Evolutionary conservation across 1,140 invertebrate genomes (phyloP).

Genomic region (Drosophila athabasca): DNA sequence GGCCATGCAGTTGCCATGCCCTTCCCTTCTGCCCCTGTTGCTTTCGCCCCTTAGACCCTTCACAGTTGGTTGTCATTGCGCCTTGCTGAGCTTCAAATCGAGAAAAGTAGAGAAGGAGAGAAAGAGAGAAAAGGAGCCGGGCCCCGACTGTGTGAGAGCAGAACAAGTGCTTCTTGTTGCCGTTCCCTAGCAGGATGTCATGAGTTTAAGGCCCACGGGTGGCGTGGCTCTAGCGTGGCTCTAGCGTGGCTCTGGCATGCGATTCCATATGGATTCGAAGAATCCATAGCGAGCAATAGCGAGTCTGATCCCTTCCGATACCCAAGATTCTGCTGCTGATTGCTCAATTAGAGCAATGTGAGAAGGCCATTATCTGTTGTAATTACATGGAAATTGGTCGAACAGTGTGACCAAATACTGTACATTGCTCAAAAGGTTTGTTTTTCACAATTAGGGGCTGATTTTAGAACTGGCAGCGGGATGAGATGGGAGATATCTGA

Average conservation of each 20-base stretch:
- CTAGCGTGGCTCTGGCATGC: neutral
- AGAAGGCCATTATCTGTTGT: constrained; percentile 38
- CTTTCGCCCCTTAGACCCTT: constrained; percentile 47
- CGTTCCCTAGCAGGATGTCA: constrained; percentile 54
- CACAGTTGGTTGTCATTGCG: constrained; percentile 68
- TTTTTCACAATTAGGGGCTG: constrained; percentile 27
- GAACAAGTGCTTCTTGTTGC: constrained; percentile 59
- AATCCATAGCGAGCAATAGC: constrained; percentile 12
- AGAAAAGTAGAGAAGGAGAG: neutral
- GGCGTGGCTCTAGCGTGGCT: neutral
- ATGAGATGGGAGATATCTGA: no score
- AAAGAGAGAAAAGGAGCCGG: constrained; percentile 26
- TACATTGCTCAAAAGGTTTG: constrained; percentile 10
- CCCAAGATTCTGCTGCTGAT: constrained; percentile 48
- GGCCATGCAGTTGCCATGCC: constrained; percentile 25
- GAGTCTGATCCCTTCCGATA: constrained; percentile 14
- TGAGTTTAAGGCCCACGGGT: constrained; percentile 47
- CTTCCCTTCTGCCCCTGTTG: constrained; percentile 18
- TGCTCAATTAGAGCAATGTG: constrained; percentile 65
- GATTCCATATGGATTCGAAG: neutral
- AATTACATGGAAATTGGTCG: constrained; percentile 61
- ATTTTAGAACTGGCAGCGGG: constrained; percentile 14
- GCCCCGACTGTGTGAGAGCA: constrained; percentile 38
- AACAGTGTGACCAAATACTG: no score
- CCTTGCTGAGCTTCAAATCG: constrained; percentile 59